Evolutionary conservation across 2,113 vertebrate species (phyloP).

Genomic region (Parus major): DNA sequence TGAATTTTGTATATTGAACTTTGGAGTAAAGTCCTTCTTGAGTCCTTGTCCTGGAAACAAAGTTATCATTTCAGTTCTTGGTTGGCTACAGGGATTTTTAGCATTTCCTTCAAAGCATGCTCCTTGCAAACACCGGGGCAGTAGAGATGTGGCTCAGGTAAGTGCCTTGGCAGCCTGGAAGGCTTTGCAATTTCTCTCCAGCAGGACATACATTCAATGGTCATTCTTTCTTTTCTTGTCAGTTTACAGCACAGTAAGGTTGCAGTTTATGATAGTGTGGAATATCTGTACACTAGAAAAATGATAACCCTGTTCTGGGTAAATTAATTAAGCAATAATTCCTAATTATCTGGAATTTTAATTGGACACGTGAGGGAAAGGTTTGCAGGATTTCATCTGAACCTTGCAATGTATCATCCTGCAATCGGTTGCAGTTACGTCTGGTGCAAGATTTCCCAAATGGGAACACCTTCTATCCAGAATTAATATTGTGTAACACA

Average conservation of each 20-base stretch:
- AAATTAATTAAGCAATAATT: background rate
- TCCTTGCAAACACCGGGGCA: background rate
- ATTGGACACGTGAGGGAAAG: background rate
- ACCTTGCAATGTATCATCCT: background rate
- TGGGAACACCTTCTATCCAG: background rate
- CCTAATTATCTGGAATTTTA: background rate
- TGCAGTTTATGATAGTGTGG: background rate
- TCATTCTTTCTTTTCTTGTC: background rate
- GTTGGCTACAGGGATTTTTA: background rate
- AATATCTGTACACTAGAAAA: background rate
- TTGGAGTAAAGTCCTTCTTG: background rate
- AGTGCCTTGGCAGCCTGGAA: background rate
- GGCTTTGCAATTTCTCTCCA: background rate
- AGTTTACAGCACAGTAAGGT: background rate
- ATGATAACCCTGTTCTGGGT: background rate
- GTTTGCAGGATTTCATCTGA: background rate
- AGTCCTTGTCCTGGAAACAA: background rate
- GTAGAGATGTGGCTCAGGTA: background rate
- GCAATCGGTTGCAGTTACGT: accelerated
- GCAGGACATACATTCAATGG: background rate
- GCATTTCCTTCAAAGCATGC: background rate
- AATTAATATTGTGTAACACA: background rate
- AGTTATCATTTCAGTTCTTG: background rate
- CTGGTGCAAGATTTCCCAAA: background rate
- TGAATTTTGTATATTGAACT: background rate